Conservation (phyloP, 2,797 vertebrate species). For the Syngnathus rostellatus region DNA sequence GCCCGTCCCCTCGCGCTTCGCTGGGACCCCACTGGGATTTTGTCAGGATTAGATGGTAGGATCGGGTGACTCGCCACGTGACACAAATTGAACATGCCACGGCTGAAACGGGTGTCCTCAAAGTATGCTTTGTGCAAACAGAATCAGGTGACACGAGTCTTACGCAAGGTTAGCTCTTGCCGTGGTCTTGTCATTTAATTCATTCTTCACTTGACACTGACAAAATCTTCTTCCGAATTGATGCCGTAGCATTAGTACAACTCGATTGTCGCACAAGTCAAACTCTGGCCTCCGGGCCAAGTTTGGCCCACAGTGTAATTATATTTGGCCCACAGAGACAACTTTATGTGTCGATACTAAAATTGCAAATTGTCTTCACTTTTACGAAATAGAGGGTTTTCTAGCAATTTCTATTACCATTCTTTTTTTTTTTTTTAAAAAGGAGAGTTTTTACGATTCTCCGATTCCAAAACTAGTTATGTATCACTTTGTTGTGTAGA, state of each 20-base stretch:
- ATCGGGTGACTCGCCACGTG: conserved; percentile 42
- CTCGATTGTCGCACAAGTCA: too few species aligned
- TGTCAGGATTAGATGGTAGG: conserved; percentile 61
- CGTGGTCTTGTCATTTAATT: not conserved
- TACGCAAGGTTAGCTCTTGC: not conserved
- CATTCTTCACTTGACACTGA: not conserved
- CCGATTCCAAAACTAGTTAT: too few species aligned
- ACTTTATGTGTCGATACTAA: too few species aligned
- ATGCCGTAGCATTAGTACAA: not conserved
- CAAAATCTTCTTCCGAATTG: not conserved
- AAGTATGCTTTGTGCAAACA: not conserved
- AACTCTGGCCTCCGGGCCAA: too few species aligned
- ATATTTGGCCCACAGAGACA: too few species aligned
- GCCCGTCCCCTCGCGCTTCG: conserved; percentile 35
- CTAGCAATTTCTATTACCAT: too few species aligned
- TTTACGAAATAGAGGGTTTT: too few species aligned
- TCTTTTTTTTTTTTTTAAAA: too few species aligned
- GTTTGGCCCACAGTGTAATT: too few species aligned
- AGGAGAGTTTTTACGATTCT: too few species aligned
- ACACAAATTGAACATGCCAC: not conserved
- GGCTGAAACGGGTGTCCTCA: not conserved
- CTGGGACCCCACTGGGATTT: conserved; percentile 46
- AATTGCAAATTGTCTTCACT: too few species aligned
- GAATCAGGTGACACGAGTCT: not conserved
- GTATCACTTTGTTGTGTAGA: too few species aligned